These are phyloP conservation scores for Lamproptera curius DNA, from an alignment of 2,888 invertebrate species.

Conservation along the genomic window DNA sequence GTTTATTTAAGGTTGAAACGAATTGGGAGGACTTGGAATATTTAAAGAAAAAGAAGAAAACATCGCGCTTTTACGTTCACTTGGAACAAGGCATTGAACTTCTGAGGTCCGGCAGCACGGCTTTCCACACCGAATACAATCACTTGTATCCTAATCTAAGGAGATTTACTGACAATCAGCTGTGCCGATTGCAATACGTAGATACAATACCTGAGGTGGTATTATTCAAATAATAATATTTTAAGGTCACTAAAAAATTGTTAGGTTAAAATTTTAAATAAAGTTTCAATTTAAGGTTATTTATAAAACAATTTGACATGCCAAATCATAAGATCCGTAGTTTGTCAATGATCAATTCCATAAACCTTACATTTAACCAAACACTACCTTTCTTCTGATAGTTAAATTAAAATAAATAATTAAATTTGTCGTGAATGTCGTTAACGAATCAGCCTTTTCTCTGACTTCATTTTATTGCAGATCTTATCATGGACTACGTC, in stretches of 20 bases:
- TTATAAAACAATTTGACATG: too few species aligned
- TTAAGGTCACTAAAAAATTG: too few species aligned
- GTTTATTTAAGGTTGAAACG: constrained; percentile 43
- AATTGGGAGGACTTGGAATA: constrained; percentile 57
- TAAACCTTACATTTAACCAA: too few species aligned
- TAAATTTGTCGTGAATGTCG: too few species aligned
- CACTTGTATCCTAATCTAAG: constrained; percentile 53
- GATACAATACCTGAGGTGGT: constrained; percentile 59
- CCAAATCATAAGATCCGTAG: too few species aligned
- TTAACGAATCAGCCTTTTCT: too few species aligned
- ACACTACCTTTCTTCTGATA: too few species aligned
- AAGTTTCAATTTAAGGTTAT: too few species aligned
- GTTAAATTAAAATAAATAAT: too few species aligned
- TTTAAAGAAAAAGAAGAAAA: constrained; percentile 55
- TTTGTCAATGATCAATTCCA: too few species aligned
- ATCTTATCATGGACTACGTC: constrained; percentile 46
- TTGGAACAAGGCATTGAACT: constrained; percentile 46
- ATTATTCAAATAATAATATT: too few species aligned
- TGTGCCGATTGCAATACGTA: constrained; percentile 56
- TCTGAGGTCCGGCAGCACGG: constrained; percentile 47
- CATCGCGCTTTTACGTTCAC: constrained; percentile 49
- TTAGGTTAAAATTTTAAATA: too few species aligned
- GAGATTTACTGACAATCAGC: constrained; percentile 49
- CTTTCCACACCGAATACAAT: constrained; percentile 61
- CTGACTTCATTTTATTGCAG: constrained; percentile 27